phyloP scores from a whole-genome alignment of 2,888 invertebrate genomes.

The Eupithecia tripunctaria region DNA sequence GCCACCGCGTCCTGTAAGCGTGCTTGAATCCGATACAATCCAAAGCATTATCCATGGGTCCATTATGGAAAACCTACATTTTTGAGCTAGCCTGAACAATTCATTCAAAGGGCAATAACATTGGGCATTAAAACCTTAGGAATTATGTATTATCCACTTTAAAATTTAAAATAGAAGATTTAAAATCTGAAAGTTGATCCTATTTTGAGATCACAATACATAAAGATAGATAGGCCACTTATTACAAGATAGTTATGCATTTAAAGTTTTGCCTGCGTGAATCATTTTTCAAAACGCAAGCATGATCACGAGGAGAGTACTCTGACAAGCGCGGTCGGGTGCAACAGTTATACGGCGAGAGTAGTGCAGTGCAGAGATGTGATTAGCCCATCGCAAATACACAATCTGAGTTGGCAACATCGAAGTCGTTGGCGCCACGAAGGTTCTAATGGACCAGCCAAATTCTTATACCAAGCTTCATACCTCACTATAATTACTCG shows the following conservation, averaged over 20 bases:
- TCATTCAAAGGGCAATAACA: slow-evolving; percentile 10
- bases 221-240: slow-evolving; percentile 49
- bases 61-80: slow-evolving; percentile 40
- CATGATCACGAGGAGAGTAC: slow-evolving; percentile 57
- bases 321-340: slow-evolving; percentile 50
- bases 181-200: slow-evolving; percentile 49
- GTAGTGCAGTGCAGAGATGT: slow-evolving; percentile 31
- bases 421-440: slow-evolving; percentile 51
- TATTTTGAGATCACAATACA: slow-evolving; percentile 52
- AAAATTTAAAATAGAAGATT: slow-evolving; percentile 10
- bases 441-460: slow-evolving; percentile 59
- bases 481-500: slow-evolving; percentile 43
- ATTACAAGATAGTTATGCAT: slow-evolving; percentile 37
- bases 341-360: slow-evolving; percentile 53
- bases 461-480: slow-evolving; percentile 53
- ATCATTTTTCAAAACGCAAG: slow-evolving; percentile 49
- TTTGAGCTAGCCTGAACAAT: slow-evolving; percentile 27
- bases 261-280: not conserved
- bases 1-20: slow-evolving; percentile 51
- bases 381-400: slow-evolving; percentile 34
- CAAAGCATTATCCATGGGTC: slow-evolving; percentile 44
- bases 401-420: slow-evolving; percentile 57
- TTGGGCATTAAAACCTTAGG: slow-evolving; percentile 17
- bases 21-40: slow-evolving; percentile 46
- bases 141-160: slow-evolving; percentile 21